Evolutionary conservation across 2,113 vertebrate genomes (phyloP).

Genomic region (Cnemophilus loriae): DNA sequence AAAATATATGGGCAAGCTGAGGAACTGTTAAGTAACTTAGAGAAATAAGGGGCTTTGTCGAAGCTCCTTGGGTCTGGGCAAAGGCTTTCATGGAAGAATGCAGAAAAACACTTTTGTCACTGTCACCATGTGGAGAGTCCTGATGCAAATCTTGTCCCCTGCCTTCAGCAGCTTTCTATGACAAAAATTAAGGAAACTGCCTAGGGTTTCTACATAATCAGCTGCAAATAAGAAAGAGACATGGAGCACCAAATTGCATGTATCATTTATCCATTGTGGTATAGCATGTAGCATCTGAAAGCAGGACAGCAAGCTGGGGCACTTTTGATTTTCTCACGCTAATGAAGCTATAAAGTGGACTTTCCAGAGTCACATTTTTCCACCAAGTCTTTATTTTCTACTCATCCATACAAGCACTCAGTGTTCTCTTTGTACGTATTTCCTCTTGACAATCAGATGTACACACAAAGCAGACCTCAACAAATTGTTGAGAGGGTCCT

Average conservation of each 20-base stretch:
- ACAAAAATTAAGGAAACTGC: neutral
- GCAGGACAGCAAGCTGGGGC: neutral
- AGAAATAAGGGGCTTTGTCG: neutral
- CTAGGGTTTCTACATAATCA: neutral
- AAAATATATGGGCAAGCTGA: neutral
- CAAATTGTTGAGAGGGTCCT: neutral
- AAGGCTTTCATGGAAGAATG: neutral
- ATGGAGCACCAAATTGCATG: neutral
- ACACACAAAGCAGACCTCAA: neutral
- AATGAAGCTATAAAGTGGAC: neutral
- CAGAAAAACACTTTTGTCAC: neutral
- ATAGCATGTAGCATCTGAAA: neutral
- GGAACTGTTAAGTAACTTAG: neutral
- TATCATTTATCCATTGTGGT: neutral
- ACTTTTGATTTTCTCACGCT: neutral
- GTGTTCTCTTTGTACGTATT: neutral
- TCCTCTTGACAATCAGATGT: neutral
- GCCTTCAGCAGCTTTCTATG: neutral
- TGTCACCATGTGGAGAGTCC: neutral
- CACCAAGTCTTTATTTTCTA: neutral
- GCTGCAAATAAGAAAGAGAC: neutral
- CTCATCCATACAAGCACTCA: neutral
- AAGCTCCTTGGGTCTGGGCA: neutral
- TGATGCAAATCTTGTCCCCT: neutral
- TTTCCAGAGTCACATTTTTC: neutral